Base-by-base conservation (phyloP, 2,888 invertebrate species). In the Cyclophora albipunctata region DNA sequence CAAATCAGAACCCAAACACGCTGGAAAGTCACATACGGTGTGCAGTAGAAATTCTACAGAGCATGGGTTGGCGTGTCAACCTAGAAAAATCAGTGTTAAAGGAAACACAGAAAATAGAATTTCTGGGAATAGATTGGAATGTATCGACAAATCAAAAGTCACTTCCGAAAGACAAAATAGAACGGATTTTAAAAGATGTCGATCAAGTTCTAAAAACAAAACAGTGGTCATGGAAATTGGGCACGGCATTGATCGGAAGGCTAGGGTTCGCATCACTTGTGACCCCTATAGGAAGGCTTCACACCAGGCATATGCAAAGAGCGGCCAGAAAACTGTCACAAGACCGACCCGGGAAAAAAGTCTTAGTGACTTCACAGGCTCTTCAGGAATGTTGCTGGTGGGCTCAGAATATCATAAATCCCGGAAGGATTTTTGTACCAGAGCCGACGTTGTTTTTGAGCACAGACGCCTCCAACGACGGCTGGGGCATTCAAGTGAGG, bases 381-480 rank as follows among this genome's bases (percentile, higher is more conserved):
- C 3, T 60, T 0, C 2, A 44, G 0, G 60, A 63, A 3, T 54
- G 48, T 7, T 4, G 0, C 3, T 62, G 60, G 60, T 63, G 60
- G 62, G 40, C 40, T 1, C 3, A 48, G 3, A 55, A 60, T n/a
- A 0, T 58, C 0, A n/a, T 5, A 2, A 7, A 5, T 0, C 40
- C 57, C 1, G 49, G 50, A 2, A 52, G 3, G 4, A 49, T 59
- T 2, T 57, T 55, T 6, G 1, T 41, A 1, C 53, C 49, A 1
- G 52, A 55, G 0, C 54, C 56, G 0, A 50, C 44, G 2, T 41
- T 55, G 2, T 60, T 63, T 40, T 2, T 66, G 0, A 57, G 57
- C 0, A 63, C 64, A 0, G 64, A 67, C 7, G 64, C 64, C 0
- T 62, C 66, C 5, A 47, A 62, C 49, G 7, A 7, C 3, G 62